These are phyloP conservation scores for Ctenopoma kingsleyae DNA, from an alignment of 2,797 vertebrate species.

Conservation along the genomic window DNA sequence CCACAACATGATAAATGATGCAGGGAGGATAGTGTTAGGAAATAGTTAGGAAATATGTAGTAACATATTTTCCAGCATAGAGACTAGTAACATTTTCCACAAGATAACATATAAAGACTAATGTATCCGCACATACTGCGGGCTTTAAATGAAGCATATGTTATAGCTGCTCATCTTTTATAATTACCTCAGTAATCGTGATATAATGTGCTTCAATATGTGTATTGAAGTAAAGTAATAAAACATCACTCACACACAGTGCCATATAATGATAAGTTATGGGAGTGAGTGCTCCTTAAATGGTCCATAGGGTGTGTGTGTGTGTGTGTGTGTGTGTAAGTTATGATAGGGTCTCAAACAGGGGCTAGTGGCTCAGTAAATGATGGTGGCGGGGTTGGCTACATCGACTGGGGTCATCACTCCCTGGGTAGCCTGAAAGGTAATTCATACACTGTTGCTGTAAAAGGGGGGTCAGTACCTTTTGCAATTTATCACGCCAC, in stretches of 20 bases:
- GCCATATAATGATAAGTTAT: slow-evolving; percentile 73
- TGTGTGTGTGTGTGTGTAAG: slow-evolving; percentile 31
- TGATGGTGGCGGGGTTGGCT: slow-evolving; percentile 68
- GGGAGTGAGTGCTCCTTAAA: slow-evolving; percentile 62
- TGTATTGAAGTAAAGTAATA: slow-evolving; percentile 68
- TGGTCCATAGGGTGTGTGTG: slow-evolving; percentile 40
- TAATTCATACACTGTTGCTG: slow-evolving; percentile 70
- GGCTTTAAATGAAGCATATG: slow-evolving; percentile 28
- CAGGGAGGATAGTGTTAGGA: slow-evolving; percentile 56
- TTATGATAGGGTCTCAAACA: slow-evolving; percentile 64
- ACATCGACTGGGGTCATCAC: slow-evolving; percentile 72
- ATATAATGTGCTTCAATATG: slow-evolving; percentile 68
- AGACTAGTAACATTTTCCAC: slow-evolving; percentile 27
- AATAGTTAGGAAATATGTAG: slow-evolving; percentile 53
- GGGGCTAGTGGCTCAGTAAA: slow-evolving; percentile 70
- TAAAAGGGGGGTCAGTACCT: slow-evolving; percentile 37
- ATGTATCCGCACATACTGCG: slow-evolving; percentile 20
- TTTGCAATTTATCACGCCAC: slow-evolving; percentile 62
- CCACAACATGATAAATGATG: slow-evolving; percentile 80
- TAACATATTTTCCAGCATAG: slow-evolving; percentile 44
- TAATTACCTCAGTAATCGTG: slow-evolving; percentile 63
- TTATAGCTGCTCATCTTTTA: slow-evolving; percentile 52
- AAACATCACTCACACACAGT: slow-evolving; percentile 66
- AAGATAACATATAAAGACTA: slow-evolving; percentile 38
- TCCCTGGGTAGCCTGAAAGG: slow-evolving; percentile 67